phyloP scores from a whole-genome alignment of 2,888 invertebrate genomes.

The Vesta saturnalis region DNA sequence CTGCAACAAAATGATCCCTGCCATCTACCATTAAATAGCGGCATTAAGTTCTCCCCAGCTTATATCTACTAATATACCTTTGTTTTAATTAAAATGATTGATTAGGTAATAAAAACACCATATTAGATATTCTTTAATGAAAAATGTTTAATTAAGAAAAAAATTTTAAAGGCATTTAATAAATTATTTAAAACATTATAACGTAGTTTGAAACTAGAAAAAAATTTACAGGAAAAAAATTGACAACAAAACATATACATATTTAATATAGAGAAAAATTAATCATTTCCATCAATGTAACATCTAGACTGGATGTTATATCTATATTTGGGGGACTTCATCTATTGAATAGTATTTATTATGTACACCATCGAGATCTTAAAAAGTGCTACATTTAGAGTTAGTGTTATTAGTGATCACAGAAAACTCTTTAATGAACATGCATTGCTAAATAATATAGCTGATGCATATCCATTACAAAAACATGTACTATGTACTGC shows the following conservation, averaged over 20 bases:
- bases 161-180: slow-evolving; percentile 32
- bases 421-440: slow-evolving; percentile 46
- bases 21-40: too few species aligned
- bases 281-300: slow-evolving; percentile 42
- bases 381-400: slow-evolving; percentile 51
- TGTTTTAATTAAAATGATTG: too few species aligned
- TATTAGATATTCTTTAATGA: slow-evolving; percentile 47
- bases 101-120: too few species aligned
- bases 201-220: slow-evolving; percentile 30
- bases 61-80: too few species aligned
- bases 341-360: slow-evolving; percentile 48
- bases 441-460: slow-evolving; percentile 1
- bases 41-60: too few species aligned
- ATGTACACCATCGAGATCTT: slow-evolving; percentile 54
- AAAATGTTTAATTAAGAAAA: slow-evolving; percentile 44
- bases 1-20: too few species aligned
- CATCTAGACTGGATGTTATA: slow-evolving; percentile 52
- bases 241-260: slow-evolving; percentile 46
- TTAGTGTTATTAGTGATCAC: slow-evolving; percentile 54
- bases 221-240: slow-evolving; percentile 43
- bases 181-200: slow-evolving; percentile 30
- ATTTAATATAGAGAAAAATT: slow-evolving; percentile 35
- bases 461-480: slow-evolving; percentile 17
- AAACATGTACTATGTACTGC: slow-evolving; percentile 31
- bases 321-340: slow-evolving; percentile 46